phyloP scores from a whole-genome alignment of 2,888 invertebrate genomes.

The Anthophora plumipes region DNA sequence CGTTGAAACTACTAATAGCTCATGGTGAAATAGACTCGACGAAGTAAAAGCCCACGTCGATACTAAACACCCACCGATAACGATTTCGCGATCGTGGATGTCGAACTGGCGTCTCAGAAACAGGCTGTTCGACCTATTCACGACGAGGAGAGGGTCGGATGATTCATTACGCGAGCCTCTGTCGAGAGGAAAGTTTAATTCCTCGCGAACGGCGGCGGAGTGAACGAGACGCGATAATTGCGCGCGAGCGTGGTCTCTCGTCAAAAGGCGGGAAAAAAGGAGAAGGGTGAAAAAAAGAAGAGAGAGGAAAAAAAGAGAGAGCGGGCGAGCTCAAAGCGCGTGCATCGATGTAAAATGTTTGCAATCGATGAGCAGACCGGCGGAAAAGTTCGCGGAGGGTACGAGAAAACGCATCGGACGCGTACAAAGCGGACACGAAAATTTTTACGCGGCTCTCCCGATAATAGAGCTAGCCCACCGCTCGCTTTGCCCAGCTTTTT shows the following conservation, averaged over 20 bases:
- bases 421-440: constrained; percentile 48
- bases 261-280: not conserved
- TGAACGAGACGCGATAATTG: constrained; percentile 10
- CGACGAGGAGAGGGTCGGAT: not conserved
- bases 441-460: constrained; percentile 21
- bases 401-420: constrained; percentile 26
- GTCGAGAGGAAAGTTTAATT: constrained; percentile 15
- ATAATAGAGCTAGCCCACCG: constrained; percentile 29
- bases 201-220: not conserved
- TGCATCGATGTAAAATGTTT: constrained; percentile 43
- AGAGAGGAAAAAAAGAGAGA: not conserved
- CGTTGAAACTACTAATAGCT: too few relatives aligned
- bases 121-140: not conserved
- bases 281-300: too few relatives aligned
- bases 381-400: constrained; percentile 13
- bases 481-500: not conserved
- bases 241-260: constrained; percentile 1
- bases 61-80: constrained; percentile 3
- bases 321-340: not conserved
- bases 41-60: not conserved
- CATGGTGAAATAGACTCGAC: too few relatives aligned
- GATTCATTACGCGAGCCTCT: constrained; percentile 7
- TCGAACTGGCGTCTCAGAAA: not conserved
- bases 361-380: constrained; percentile 41
- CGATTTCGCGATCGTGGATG: not conserved